Conservation (phyloP, 2,113 vertebrate genomes). For the Aldabrachelys gigantea region DNA sequence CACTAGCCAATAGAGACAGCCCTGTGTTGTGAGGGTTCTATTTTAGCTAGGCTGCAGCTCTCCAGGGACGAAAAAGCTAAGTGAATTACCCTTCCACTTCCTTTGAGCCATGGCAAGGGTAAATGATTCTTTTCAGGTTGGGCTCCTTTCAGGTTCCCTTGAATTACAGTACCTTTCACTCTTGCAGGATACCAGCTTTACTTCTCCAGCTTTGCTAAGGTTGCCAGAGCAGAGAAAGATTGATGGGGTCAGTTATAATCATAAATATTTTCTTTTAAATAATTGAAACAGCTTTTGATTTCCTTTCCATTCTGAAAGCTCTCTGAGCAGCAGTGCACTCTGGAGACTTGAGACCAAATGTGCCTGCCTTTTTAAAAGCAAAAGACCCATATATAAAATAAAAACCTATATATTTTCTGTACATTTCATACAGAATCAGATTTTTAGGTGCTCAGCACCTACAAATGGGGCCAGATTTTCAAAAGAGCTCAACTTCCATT, state of each 20-base stretch:
- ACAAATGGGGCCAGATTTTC: background rate
- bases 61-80: background rate
- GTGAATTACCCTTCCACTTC: background rate
- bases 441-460: background rate
- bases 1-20: background rate
- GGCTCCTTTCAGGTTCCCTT: background rate
- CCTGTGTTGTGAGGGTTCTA: background rate
- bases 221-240: background rate
- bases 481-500: background rate
- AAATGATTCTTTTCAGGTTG: background rate
- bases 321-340: background rate
- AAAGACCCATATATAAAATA: background rate
- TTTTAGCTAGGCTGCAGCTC: background rate
- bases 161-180: background rate
- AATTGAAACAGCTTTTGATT: background rate
- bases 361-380: background rate
- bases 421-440: background rate
- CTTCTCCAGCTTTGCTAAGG: background rate
- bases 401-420: background rate
- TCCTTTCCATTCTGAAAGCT: background rate
- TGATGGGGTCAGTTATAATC: background rate
- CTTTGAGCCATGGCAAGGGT: background rate
- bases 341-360: background rate
- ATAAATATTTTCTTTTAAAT: conserved; percentile 27
- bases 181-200: background rate